Base-by-base conservation (phyloP, 2,888 invertebrate species). In the Andrena bicolor region DNA sequence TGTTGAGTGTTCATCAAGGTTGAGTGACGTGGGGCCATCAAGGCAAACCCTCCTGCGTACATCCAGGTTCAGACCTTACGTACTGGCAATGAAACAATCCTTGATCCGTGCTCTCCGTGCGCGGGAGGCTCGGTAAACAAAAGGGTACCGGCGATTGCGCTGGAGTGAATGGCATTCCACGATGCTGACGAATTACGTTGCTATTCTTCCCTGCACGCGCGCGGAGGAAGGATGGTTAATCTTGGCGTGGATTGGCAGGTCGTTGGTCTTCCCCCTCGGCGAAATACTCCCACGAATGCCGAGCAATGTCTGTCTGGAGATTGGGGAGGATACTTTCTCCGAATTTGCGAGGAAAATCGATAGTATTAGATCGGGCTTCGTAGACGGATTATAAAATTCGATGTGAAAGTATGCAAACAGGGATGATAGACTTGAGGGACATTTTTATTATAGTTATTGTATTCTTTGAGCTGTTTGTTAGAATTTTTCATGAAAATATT, bases 111-210 rank as follows among this genome's bases (percentile, higher is more conserved):
- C 64, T 48, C 26, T 61, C 28, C 26, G 49, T n/a, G 60, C 20
- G 63, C 35, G 56, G 56, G 70, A 53, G 56, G 23, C 68, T 48
- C 26, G 23, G 68, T 66, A 69, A 75, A 83, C 80, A 83, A 81
- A 88, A 87, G 86, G 81, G 81, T 75, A 84, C 65, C 68, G 74
- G 61, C 74, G 77, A 84, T 72, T 80, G 53, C 70, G 66, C 26
- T 16, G 26, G 66, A 79, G 70, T 84, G 88, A 88, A 85, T 80
- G 75, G 74, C 76, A 65, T 56, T 66, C 70, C 79, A 69, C 66
- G 74, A 77, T 75, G 80, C 70, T 60, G 74, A 82, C 87, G 80
- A 88, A 88, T 88, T 85, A 79, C 78, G 69, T 70, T 66, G 76
- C 72, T 61, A 74, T 84, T 83, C 78, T 83, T 81, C 69, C 23